Percentiles rank a stretch among this genome's conserved stretches.
phyloP scores from a whole-genome alignment of 2,113 vertebrate genomes.

The Heliornis fulica region DNA sequence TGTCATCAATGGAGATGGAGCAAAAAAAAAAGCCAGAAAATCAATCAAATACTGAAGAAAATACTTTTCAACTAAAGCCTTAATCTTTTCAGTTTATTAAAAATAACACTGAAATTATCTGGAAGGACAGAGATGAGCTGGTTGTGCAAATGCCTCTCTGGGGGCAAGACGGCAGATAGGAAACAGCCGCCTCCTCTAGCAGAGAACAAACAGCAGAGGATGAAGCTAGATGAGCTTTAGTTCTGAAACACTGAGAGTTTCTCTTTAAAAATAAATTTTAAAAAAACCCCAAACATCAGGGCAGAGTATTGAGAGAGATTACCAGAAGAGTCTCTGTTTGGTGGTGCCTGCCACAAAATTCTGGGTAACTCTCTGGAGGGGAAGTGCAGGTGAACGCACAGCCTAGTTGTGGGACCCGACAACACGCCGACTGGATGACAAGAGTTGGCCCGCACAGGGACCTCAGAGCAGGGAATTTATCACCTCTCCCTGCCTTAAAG shows the following conservation, averaged over 20 bases:
- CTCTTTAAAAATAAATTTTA: neutral
- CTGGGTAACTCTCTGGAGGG: neutral
- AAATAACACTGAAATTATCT: neutral
- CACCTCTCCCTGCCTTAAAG: neutral
- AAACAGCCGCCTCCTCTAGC: neutral
- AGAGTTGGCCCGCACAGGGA: neutral
- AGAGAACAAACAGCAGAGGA: neutral
- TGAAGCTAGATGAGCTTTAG: neutral
- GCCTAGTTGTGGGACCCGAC: neutral
- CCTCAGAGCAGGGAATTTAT: neutral
- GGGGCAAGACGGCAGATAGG: neutral
- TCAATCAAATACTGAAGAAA: neutral
- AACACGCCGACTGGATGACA: neutral
- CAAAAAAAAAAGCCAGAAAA: neutral
- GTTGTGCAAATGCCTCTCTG: accelerated
- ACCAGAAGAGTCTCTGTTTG: neutral
- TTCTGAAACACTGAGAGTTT: neutral
- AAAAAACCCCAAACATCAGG: neutral
- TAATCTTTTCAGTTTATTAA: neutral
- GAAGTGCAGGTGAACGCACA: neutral
- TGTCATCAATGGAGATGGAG: neutral
- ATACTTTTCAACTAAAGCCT: neutral
- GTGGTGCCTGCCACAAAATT: neutral
- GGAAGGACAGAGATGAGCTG: neutral
- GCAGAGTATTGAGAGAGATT: neutral